A percentile compares a stretch with the other conserved stretches of the same genome.
Evolutionary conservation across 2,113 vertebrate species (phyloP).

Genomic region (Thamnophis sirtalis): DNA sequence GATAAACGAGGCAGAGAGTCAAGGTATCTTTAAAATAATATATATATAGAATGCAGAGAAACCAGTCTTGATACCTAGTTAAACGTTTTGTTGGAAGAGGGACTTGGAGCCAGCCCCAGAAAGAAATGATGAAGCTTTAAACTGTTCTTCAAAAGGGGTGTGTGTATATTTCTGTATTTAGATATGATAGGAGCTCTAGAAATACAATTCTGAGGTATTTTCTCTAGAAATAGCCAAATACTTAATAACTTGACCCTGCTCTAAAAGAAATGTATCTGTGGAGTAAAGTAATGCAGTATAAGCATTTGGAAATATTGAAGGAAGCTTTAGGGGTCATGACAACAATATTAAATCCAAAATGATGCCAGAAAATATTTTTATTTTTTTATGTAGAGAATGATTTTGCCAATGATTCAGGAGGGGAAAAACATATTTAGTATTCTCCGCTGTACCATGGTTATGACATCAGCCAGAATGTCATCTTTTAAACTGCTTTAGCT

Average conservation of each 20-base stretch:
- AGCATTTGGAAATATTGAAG: background rate
- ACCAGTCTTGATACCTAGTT: background rate
- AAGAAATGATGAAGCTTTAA: background rate
- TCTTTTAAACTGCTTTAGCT: background rate
- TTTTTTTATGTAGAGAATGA: background rate
- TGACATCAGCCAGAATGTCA: background rate
- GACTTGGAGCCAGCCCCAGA: background rate
- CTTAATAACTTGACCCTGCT: background rate
- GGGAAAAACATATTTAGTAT: background rate
- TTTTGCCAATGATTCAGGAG: background rate
- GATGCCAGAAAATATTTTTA: background rate
- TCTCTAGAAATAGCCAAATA: background rate
- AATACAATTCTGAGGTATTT: background rate
- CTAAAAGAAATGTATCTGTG: background rate
- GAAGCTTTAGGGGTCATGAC: background rate
- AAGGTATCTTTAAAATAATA: conserved; percentile 12
- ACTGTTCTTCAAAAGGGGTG: background rate
- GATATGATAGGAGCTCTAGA: background rate
- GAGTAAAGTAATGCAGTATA: background rate
- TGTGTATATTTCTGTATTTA: background rate
- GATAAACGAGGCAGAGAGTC: conserved; percentile 12
- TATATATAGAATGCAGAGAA: background rate
- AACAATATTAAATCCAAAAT: background rate
- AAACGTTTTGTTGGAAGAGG: background rate
- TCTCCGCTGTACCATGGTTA: background rate